Evolutionary conservation across 1,140 invertebrate species (phyloP).

Genomic region (Aphis gossypii): DNA sequence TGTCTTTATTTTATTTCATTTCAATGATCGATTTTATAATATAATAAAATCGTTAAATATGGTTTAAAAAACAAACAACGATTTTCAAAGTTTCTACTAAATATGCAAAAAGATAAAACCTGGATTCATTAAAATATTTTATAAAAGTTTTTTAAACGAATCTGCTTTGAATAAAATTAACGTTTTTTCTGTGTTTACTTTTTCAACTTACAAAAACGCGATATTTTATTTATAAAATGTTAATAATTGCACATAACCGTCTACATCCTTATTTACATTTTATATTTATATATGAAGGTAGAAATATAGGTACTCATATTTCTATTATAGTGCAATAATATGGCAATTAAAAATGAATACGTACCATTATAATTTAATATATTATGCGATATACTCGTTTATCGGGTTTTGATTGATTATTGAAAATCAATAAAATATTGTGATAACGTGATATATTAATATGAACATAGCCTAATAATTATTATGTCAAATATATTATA

Average conservation of each 20-base stretch:
- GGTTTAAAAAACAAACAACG: background rate
- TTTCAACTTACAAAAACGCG: background rate
- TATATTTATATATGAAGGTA: background rate
- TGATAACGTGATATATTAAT: too few relatives aligned
- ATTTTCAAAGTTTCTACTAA: background rate
- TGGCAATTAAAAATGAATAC: background rate
- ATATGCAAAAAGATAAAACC: constrained; percentile 39
- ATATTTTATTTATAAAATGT: background rate
- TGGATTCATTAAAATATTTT: constrained; percentile 28
- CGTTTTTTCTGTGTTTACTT: constrained; percentile 19
- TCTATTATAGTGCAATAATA: background rate
- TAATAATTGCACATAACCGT: background rate
- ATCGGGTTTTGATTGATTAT: background rate
- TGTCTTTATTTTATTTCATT: constrained; percentile 3
- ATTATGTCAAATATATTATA: too few relatives aligned
- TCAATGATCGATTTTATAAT: background rate
- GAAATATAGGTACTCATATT: background rate
- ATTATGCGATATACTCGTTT: too few relatives aligned
- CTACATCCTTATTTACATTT: background rate
- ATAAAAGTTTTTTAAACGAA: constrained; percentile 43
- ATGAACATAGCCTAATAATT: too few relatives aligned
- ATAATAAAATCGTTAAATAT: background rate
- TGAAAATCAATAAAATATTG: background rate
- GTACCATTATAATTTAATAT: background rate
- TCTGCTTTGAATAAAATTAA: constrained; percentile 37